These are phyloP conservation scores for Chymomyza procnemis DNA, from an alignment of 2,888 invertebrate genomes.

Conservation along the genomic window DNA sequence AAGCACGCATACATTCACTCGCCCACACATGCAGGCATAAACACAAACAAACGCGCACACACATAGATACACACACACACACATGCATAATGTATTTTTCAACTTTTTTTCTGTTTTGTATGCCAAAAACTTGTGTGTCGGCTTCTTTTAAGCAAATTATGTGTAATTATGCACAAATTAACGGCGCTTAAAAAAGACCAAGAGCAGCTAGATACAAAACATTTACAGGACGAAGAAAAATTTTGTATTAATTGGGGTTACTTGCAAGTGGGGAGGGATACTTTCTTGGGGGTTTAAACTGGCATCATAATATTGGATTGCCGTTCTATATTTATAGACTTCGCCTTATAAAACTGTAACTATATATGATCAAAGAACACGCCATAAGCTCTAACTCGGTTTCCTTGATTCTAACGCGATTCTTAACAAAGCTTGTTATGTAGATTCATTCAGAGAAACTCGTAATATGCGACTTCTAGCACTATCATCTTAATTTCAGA, in stretches of 20 bases:
- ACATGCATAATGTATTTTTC: constrained; percentile 66
- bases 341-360: too few relatives aligned
- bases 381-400: too few relatives aligned
- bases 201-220: background rate
- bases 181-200: constrained; percentile 28
- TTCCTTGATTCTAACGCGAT: too few relatives aligned
- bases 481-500: too few relatives aligned
- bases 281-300: too few relatives aligned
- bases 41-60: background rate
- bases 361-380: too few relatives aligned
- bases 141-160: constrained; percentile 56
- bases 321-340: too few relatives aligned
- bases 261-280: too few relatives aligned
- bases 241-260: background rate
- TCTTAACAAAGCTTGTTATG: too few relatives aligned
- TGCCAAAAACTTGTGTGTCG: constrained; percentile 45
- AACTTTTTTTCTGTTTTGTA: constrained; percentile 23
- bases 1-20: background rate
- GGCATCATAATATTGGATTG: too few relatives aligned
- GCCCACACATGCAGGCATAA: background rate
- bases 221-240: background rate
- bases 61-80: constrained; percentile 26
- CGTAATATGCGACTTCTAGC: too few relatives aligned
- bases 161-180: constrained; percentile 67
- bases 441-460: too few relatives aligned